Base-by-base conservation (phyloP, 1,140 invertebrate genomes). In the Cryptotermes secundus region DNA sequence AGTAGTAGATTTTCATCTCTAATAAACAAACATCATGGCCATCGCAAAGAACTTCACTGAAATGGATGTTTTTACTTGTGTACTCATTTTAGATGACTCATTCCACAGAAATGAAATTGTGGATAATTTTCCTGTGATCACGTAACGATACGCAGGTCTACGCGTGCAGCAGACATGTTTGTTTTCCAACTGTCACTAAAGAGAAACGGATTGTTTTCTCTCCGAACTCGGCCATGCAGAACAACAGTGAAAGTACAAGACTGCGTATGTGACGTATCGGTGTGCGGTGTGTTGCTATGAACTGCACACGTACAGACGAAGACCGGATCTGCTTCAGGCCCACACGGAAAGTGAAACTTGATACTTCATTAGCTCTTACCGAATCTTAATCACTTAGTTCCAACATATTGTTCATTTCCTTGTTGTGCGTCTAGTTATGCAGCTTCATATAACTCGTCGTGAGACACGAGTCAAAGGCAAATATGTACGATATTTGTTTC, bases 181-280 rank as follows among this genome's bases (percentile, higher is more conserved):
- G 59, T 72, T 72, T 72, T 72, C 59, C 26, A 72, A 72, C 45
- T 49, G 59, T 10, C 59, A 72, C n/a, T 16, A 49, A 14, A 72
- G 59, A 72, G 59, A 72, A 72, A 72, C 26, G 59, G 14, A 10
- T 72, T 72, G 59, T 72, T 72, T 72, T 72, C 59, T 72, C 59
- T 72, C 59, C 59, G 6, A n/a, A 31, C 26, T 26, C 59, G 59
- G 59, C 26, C 59, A 72, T 7, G 59, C 59, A 31, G 59, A 72
- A 72, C 59, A 16, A 72, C 59, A 14, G 59, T 72, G 59, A 72
- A 72, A 72, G 59, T 31, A 31, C 4, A n/a, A 26, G 26, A 12
- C 59, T 72, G 59, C 26, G 53, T 59, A 6, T 22, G 53, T 59
- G 53, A 7, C 53, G 7, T 59, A 59, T 59, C 26, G 53, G 53